Evolutionary conservation across 2,888 invertebrate species (phyloP), one percentile per base, ranked within the genome.

Genomic region (Pyrrhia umbra): DNA sequence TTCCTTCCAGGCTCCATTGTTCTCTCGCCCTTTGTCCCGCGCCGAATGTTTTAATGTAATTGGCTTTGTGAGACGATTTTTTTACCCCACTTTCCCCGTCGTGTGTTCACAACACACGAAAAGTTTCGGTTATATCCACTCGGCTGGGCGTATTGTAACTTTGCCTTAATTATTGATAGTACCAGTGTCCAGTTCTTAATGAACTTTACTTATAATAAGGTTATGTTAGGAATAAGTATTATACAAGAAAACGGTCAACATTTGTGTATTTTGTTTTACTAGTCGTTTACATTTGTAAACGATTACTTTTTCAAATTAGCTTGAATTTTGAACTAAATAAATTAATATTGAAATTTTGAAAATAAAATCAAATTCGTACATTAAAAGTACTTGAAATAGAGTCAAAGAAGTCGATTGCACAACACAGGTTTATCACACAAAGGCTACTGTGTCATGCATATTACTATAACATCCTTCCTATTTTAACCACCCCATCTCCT

Each of bases 21-120:
- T 94, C 93, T 91, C 87, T 82, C 88, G 92, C 91, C 94, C 94
- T 93, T 94, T 93, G 94, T 93, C 90, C 92, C 88, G 86, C 82
- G 81, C 88, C 90, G 91, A 94, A 94, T 94, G 94, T 95, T 95
- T 95, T 95, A 95, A 95, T 95, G 95, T 95, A 95, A 95, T 95
- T 95, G 95, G 93, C 95, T 93, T 94, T 93, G 92, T 92, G 88
- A 88, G 85, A 88, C 85, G 84, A 83, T 80, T 84, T 89, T 90
- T 91, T 92, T 89, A 87, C 85, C 84, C 85, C 79, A 81, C 82
- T 85, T 80, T 79, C 80, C 70, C 74, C 68, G 75, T 67, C 75
- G 74, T 81, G 81, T 79, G 81, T 62, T 68, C 74, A 77, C 77
- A 79, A 80, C 74, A 79, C 61, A 77, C 67, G 70, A 75, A 81